Evolutionary conservation across 2,113 vertebrate species (phyloP).

Genomic region (Platysteira castanea): DNA sequence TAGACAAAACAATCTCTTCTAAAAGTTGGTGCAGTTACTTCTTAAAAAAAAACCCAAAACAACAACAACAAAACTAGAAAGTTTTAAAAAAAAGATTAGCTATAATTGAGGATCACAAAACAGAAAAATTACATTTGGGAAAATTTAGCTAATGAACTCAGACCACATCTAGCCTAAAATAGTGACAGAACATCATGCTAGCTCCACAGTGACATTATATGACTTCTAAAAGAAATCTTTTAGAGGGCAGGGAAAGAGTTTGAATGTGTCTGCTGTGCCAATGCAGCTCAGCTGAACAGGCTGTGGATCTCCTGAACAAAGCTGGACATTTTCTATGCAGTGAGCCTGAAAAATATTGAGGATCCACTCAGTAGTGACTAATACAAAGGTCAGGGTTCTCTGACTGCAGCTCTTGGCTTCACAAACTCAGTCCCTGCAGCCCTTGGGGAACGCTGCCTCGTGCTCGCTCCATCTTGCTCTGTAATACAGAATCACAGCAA

Average conservation of each 20-base stretch:
- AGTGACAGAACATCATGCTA: not conserved
- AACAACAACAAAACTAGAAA: not conserved
- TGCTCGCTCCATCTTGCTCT: not conserved
- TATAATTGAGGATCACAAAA: not conserved
- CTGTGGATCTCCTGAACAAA: conserved; percentile 5
- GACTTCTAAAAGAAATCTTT: not conserved
- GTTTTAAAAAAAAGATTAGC: not conserved
- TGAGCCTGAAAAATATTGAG: not conserved
- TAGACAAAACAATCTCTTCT: not conserved
- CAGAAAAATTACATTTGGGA: not conserved
- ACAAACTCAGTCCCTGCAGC: not conserved
- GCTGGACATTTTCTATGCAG: not conserved
- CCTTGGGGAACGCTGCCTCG: not conserved
- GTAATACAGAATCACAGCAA: not conserved
- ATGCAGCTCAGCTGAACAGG: not conserved
- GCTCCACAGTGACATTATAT: not conserved
- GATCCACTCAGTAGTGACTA: not conserved
- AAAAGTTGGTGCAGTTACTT: not conserved
- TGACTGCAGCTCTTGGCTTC: not conserved
- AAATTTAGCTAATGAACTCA: not conserved
- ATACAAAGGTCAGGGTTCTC: conserved; percentile 9
- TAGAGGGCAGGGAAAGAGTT: not conserved
- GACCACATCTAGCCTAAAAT: not conserved
- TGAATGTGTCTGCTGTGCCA: not conserved
- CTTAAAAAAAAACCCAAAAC: not conserved